Conservation (phyloP, 53 echinoderm and acorn worm genomes). For the Astropecten irregularis region DNA sequence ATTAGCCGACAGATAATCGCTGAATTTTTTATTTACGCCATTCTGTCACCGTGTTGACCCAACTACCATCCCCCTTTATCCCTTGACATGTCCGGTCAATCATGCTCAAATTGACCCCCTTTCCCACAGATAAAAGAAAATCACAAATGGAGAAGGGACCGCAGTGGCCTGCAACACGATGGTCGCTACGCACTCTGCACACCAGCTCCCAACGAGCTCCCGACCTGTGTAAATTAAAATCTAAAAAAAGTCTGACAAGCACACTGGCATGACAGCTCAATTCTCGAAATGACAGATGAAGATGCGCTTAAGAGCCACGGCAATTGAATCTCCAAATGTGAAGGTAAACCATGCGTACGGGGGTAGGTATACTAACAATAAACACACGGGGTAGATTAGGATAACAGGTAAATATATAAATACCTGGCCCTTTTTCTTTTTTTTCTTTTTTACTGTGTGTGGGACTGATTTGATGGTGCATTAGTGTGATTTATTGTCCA, state of each 20-base stretch:
- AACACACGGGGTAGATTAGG: constrained; percentile 25
- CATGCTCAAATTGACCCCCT: too few species aligned
- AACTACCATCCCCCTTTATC: too few species aligned
- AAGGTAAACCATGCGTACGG: constrained; percentile 18
- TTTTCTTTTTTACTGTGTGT: background rate
- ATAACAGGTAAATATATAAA: constrained; percentile 56
- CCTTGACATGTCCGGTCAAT: too few species aligned
- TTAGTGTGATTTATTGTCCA: constrained; percentile 41
- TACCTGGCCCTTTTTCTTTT: background rate
- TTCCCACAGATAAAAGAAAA: too few species aligned
- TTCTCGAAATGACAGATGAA: constrained; percentile 31
- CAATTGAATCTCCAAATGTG: constrained; percentile 11
- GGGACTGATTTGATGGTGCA: constrained; percentile 15
- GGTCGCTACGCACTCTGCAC: too few species aligned
- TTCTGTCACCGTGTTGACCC: too few species aligned
- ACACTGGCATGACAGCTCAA: constrained; percentile 43
- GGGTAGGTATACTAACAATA: constrained; percentile 15
- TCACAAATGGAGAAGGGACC: too few species aligned
- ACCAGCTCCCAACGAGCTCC: too few species aligned
- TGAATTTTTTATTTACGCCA: too few species aligned
- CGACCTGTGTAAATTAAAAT: constrained; percentile 49
- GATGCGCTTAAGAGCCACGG: constrained; percentile 17
- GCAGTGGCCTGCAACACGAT: too few species aligned
- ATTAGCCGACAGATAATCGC: too few species aligned
- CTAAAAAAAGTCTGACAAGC: constrained; percentile 35